A percentile compares a stretch with the other conserved stretches of the same genome.
phyloP scores from a whole-genome alignment of 2,797 vertebrate genomes.

The Euphonia xanthogaster region DNA sequence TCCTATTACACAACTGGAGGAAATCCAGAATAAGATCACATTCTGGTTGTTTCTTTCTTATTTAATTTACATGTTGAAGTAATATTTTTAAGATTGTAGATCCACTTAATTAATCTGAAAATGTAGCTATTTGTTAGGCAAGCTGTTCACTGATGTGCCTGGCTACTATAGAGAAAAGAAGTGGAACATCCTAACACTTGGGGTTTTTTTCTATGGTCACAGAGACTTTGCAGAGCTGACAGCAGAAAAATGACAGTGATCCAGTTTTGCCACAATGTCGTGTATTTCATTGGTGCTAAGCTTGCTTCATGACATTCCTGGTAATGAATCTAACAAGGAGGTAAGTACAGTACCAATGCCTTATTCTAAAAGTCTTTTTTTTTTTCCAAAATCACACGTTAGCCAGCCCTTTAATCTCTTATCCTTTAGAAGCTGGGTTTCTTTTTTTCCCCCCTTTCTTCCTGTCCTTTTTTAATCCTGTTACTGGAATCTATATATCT shows the following conservation, averaged over 20 bases:
- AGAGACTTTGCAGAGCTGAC: background rate
- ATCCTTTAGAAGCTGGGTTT: background rate
- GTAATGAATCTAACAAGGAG: slow-evolving; percentile 32
- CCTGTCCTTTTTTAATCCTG: background rate
- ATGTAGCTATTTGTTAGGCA: background rate
- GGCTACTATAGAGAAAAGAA: background rate
- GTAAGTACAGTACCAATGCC: background rate
- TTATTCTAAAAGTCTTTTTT: slow-evolving; percentile 18
- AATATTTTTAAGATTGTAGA: background rate
- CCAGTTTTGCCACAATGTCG: background rate
- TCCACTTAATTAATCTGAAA: background rate
- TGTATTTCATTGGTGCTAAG: slow-evolving; percentile 35
- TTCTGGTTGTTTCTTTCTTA: background rate
- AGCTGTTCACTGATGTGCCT: background rate
- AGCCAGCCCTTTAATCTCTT: background rate
- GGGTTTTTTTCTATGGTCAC: background rate
- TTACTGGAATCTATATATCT: background rate
- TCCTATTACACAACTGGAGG: background rate
- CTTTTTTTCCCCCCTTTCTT: fast-evolving
- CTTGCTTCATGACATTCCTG: slow-evolving; percentile 1
- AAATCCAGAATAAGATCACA: background rate
- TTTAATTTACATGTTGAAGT: background rate
- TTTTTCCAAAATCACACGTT: background rate
- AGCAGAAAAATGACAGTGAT: slow-evolving; percentile 21
- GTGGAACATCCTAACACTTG: background rate